Percentiles rank a stretch among this genome's conserved stretches.
Evolutionary conservation across 1,140 invertebrate genomes (phyloP).

Genomic region (Drosophila melanogaster): DNA sequence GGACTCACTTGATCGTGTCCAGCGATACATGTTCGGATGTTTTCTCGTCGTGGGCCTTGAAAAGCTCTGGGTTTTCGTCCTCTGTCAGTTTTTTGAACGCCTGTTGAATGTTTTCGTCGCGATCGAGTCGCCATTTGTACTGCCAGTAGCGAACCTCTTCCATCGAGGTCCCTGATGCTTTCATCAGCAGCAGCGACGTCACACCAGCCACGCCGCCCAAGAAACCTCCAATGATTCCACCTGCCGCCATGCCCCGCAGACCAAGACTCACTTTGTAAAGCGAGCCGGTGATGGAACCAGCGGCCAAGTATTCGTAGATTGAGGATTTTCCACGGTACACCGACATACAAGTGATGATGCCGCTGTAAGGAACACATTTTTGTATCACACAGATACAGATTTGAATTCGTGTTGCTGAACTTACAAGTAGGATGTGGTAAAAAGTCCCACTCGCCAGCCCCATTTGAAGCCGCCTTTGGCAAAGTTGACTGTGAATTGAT

Average conservation of each 20-base stretch:
- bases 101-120: slow-evolving; percentile 73
- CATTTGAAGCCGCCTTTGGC: slow-evolving; percentile 88
- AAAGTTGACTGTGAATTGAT: slow-evolving; percentile 88
- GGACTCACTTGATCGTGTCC: slow-evolving; percentile 63
- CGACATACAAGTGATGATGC: slow-evolving; percentile 87
- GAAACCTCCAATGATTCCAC: slow-evolving; percentile 85
- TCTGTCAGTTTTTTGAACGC: slow-evolving; percentile 67
- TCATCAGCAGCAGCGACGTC: slow-evolving; percentile 84
- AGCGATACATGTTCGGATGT: slow-evolving; percentile 59
- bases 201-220: slow-evolving; percentile 86
- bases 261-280: slow-evolving; percentile 85
- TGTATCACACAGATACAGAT: not conserved
- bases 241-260: slow-evolving; percentile 87
- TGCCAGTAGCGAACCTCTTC: slow-evolving; percentile 86
- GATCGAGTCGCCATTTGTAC: slow-evolving; percentile 84
- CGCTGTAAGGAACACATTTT: slow-evolving; percentile 85
- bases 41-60: slow-evolving; percentile 63
- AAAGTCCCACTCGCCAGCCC: slow-evolving; percentile 88
- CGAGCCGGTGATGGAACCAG: slow-evolving; percentile 87
- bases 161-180: slow-evolving; percentile 85
- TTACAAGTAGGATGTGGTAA: slow-evolving; percentile 88
- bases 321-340: slow-evolving; percentile 88
- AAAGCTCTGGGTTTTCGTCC: slow-evolving; percentile 47
- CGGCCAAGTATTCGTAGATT: slow-evolving; percentile 87
- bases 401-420: not conserved